Conservation (phyloP, 2,888 invertebrate genomes). For the Plebejus argus region DNA sequence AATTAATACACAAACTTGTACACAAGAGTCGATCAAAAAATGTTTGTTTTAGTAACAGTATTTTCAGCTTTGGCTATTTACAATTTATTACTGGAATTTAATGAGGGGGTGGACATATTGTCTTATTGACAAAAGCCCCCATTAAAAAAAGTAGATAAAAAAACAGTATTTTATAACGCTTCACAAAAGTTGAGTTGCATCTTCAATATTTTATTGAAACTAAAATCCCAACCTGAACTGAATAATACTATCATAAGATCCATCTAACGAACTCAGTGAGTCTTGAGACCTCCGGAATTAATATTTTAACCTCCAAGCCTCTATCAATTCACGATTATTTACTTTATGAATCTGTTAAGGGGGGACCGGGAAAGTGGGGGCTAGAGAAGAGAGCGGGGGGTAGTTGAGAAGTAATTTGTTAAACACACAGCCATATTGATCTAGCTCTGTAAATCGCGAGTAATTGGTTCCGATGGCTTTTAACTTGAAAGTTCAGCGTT, state of each 20-base stretch:
- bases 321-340: not conserved
- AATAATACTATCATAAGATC: not conserved
- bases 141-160: too few species aligned
- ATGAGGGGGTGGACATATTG: too few species aligned
- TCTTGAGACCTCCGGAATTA: not conserved
- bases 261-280: not conserved
- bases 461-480: constrained; percentile 12
- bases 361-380: not conserved
- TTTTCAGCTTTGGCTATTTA: too few species aligned
- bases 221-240: not conserved
- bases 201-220: not conserved
- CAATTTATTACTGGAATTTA: too few species aligned
- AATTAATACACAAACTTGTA: too few species aligned
- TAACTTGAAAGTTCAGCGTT: not conserved
- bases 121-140: too few species aligned
- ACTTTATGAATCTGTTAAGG: constrained; percentile 1
- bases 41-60: too few species aligned
- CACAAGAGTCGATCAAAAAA: too few species aligned
- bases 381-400: not conserved
- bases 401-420: constrained; percentile 22
- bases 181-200: too few species aligned
- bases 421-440: constrained; percentile 11
- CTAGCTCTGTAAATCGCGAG: not conserved
- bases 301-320: not conserved
- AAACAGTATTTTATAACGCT: too few species aligned